Evolutionary conservation across 2,797 vertebrate species (phyloP), one percentile per base, ranked within the genome.

Genomic region (Pseudopleuronectes americanus): DNA sequence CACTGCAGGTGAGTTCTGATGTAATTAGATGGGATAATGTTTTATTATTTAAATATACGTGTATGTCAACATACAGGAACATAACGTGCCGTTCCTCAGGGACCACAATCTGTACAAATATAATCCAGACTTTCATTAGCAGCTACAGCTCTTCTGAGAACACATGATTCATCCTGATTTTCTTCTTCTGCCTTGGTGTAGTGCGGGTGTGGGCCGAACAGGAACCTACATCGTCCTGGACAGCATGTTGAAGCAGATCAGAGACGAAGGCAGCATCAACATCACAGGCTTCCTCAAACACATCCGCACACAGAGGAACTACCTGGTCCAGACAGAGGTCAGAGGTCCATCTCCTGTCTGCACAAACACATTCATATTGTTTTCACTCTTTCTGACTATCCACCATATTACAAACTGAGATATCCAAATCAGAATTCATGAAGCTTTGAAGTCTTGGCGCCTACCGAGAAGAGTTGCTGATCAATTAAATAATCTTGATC

Each of bases 271-370:
- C 51, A 92, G 85, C 0, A 94, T 99, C 87, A 97, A 97, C 80
- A 65, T 99, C 82, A 94, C 95, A 55, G 96, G 96, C 66, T 99
- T 98, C 93, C 92, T 99, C 79, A 98, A 98, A 85, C 98, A 98
- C 92, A 98, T 99, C 87, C 95, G 97, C 57, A 96, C 96, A 24
- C 98, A 99, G 88, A 96, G 97, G 84, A 99, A 98, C 94, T 96
- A 96, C 87, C 92, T 99, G 90, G 97, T 99, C 23, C 98, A 99
- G 90, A 99, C 97, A 6, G 96, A 99, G 96, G 98, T 99, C 93
- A 94, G 92, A 65, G 75, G 74, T 71, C 64, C 63, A 23, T 49
- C n/a, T 10, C 19, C 21, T 4, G 21, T 8, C 49, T 6, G 9
- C 31, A 16, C 33, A 13, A 49, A 36, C 28, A 13, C 58, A 21